Conservation (phyloP, 2,113 vertebrate genomes). For the Oriolus oriolus region DNA sequence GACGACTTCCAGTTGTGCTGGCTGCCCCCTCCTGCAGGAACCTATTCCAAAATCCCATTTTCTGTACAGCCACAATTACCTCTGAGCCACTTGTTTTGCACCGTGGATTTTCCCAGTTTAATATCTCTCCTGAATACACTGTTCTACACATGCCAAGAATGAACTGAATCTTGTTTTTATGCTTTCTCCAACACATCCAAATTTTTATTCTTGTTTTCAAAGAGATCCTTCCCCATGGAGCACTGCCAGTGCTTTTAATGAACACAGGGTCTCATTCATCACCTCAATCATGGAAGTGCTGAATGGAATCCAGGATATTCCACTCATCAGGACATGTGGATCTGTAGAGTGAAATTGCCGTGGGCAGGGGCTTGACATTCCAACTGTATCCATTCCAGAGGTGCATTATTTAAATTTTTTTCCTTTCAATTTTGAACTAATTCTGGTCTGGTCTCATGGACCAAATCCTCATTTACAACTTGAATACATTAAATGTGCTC, state of each 20-base stretch:
- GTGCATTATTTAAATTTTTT: accelerated
- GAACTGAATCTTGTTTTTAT: neutral
- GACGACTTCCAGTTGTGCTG: neutral
- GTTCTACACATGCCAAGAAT: neutral
- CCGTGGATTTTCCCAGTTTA: neutral
- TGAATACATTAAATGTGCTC: neutral
- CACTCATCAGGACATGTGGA: neutral
- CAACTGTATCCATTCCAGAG: neutral
- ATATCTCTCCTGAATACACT: too few species aligned
- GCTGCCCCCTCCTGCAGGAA: neutral
- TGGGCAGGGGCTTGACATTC: neutral
- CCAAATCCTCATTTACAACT: neutral
- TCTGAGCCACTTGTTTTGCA: neutral
- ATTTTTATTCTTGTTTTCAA: neutral
- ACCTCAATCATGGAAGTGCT: neutral
- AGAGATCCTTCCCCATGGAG: neutral
- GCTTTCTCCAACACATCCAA: neutral
- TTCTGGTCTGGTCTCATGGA: neutral
- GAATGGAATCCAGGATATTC: neutral
- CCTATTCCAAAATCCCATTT: neutral
- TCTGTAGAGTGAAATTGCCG: neutral
- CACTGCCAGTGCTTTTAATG: neutral
- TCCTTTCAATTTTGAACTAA: neutral
- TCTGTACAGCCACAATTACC: neutral
- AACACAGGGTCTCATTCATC: neutral